These are phyloP conservation scores for Tupaia chinensis DNA, from an alignment of 2,113 vertebrate genomes.

Conservation along the genomic window DNA sequence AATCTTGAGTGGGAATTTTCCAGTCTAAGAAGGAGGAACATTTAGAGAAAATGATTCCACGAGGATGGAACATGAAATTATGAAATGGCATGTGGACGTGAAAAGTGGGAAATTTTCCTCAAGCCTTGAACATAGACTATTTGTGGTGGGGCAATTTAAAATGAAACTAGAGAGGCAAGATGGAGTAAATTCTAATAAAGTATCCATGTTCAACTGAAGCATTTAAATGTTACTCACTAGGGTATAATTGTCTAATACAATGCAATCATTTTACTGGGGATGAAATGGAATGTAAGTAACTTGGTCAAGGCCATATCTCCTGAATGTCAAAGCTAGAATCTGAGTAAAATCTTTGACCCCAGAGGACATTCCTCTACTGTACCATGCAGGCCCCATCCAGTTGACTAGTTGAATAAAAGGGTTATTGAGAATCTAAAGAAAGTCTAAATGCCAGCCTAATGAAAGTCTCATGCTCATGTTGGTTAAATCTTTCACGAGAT, in stretches of 20 bases:
- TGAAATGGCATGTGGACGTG: not conserved
- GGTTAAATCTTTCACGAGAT: not conserved
- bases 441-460: not conserved
- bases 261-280: not conserved
- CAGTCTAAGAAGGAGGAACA: not conserved
- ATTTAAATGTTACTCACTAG: not conserved
- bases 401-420: not conserved
- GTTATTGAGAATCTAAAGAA: slow-evolving; percentile 1
- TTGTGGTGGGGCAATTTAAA: not conserved
- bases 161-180: not conserved
- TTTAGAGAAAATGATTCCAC: not conserved
- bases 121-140: not conserved
- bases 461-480: not conserved
- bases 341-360: not conserved
- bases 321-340: not conserved
- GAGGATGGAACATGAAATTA: not conserved
- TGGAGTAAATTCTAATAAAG: not conserved
- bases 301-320: not conserved
- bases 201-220: not conserved
- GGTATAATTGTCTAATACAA: not conserved
- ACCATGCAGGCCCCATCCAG: not conserved
- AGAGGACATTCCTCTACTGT: not conserved
- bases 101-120: not conserved
- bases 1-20: not conserved
- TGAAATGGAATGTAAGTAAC: not conserved